Evolutionary conservation across 1,140 invertebrate genomes (phyloP), one percentile per base, ranked within the genome.

Genomic region (Pantala flavescens): DNA sequence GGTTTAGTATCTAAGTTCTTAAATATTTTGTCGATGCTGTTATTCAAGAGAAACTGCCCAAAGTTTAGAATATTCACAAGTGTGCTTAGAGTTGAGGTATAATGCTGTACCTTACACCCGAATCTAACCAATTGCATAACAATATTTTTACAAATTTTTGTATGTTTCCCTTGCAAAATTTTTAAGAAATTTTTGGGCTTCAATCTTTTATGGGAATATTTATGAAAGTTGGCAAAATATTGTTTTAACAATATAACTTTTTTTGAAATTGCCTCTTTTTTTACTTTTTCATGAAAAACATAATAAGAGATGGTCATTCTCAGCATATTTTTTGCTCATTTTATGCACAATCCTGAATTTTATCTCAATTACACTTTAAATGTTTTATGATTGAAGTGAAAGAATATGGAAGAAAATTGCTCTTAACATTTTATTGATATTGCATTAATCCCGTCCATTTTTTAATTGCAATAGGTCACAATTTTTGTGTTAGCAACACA

Each of bases 1-100:
- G 16, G n/a, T 63, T 63, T 63, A 63, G 49, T 63, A 63, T 63
- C 49, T 63, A 63, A 63, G 49, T 63, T 63, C n/a, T 63, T 63
- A 63, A 63, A 19, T 63, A 63, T 63, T 63, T 63, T 63, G 49
- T 63, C 12, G 49, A 63, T 63, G 49, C 49, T 63, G 49, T 63
- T 63, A 21, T 63, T 63, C 49, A 63, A 21, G 49, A 63, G 16
- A 63, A 21, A 63, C 49, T 63, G 49, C 49, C 49, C 49, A 63
- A 63, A 19, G 49, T 63, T 63, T 63, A 63, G 49, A 63, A 63
- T 63, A 63, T 63, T 63, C 49, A 63, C 49, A 63, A 63, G 49
- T 63, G 49, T 63, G 49, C 49, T 63, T 63, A 63, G 49, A 63
- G n/a, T 63, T 63, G 28, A 63, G n/a, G 49, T 63, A 21, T 63